phyloP scores from a whole-genome alignment of 2,797 vertebrate genomes.

The Epinephelus malabaricus region DNA sequence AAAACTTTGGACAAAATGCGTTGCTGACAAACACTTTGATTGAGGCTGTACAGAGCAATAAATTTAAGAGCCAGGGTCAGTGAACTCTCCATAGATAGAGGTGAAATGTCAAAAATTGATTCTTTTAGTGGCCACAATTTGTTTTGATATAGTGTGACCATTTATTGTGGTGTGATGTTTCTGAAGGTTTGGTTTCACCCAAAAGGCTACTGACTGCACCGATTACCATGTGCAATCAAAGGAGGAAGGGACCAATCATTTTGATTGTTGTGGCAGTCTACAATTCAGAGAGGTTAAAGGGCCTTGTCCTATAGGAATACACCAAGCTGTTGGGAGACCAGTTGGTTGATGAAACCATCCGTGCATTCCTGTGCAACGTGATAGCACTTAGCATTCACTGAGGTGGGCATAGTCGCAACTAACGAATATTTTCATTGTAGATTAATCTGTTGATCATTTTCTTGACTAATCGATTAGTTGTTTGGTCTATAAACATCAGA shows the following conservation, averaged over 20 bases:
- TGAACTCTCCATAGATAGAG: constrained; percentile 79
- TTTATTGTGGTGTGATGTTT: constrained; percentile 63
- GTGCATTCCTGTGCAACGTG: neutral
- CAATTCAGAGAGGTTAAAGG: constrained; percentile 49
- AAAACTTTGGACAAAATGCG: constrained; percentile 80
- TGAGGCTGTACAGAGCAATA: constrained; percentile 72
- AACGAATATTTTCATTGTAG: no score
- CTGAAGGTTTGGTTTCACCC: constrained; percentile 25
- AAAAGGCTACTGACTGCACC: constrained; percentile 11
- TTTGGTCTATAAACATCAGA: no score
- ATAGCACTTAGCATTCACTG: neutral
- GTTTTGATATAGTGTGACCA: constrained; percentile 75
- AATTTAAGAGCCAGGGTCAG: constrained; percentile 81
- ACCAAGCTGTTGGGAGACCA: constrained; percentile 1
- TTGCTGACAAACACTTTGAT: constrained; percentile 78
- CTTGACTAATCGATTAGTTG: no score
- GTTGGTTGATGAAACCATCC: constrained; percentile 21
- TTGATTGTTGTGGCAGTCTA: constrained; percentile 23
- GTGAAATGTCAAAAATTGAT: constrained; percentile 88
- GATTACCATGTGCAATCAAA: constrained; percentile 15
- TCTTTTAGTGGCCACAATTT: constrained; percentile 79
- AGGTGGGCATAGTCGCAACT: no score
- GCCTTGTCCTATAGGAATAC: constrained; percentile 18
- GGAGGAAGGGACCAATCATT: constrained; percentile 41
- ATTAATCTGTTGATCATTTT: no score